phyloP scores from a whole-genome alignment of 2,888 invertebrate species.

The Lamellibrachia columna region DNA sequence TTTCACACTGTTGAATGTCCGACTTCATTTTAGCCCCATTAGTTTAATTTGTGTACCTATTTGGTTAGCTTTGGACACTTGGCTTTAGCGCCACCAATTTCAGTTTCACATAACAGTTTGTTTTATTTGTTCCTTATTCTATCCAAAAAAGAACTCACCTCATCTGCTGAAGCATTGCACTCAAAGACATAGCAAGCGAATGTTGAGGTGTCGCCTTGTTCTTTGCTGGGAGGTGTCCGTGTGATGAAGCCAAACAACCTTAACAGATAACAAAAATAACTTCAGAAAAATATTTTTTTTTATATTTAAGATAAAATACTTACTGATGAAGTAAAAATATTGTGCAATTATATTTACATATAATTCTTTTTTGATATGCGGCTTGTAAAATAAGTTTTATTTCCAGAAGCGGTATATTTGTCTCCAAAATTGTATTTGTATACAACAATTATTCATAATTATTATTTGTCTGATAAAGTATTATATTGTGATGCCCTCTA shows the following conservation, averaged over 20 bases:
- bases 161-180: slow-evolving; percentile 61
- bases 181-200: slow-evolving; percentile 66
- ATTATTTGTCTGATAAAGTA: neutral
- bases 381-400: neutral
- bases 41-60: no score
- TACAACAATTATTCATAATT: no score
- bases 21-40: neutral
- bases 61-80: no score
- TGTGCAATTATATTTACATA: neutral
- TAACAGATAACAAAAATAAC: slow-evolving; percentile 20
- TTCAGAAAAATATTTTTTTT: no score
- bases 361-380: no score
- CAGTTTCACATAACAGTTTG: neutral
- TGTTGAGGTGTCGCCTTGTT: slow-evolving; percentile 40
- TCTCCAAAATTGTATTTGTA: no score
- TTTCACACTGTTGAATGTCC: neutral
- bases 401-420: neutral
- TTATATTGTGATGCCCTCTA: neutral
- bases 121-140: neutral
- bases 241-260: slow-evolving; percentile 65
- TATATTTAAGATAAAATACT: neutral
- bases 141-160: slow-evolving; percentile 48
- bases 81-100: neutral
- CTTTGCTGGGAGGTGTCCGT: slow-evolving; percentile 48
- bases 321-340: neutral